Base-by-base conservation (phyloP, 2,797 vertebrate species). In the Sparidentex hasta region DNA sequence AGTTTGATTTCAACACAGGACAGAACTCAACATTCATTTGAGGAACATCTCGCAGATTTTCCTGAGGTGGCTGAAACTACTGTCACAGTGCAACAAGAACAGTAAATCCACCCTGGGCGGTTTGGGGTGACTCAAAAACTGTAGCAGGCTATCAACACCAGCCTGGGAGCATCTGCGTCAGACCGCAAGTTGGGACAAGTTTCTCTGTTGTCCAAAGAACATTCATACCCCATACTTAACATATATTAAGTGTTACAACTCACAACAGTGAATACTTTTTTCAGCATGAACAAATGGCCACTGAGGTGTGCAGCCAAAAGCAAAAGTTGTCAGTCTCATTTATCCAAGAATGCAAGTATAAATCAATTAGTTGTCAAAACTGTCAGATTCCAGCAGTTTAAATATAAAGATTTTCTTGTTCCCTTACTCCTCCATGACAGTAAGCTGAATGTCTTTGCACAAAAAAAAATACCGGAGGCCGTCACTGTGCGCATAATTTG, bases 81-180 rank as follows among this genome's bases (percentile, higher is more conserved):
- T 27, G n/a, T 59, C 27, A 44, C 63, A 18, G 52, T 21, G 18
- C 41, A 55, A 33, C 38, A 7, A 25, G 8, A 62, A 70, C 58
- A 76, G 11, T 1, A 14, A 55, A 50, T 59, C 5, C 43, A 46
- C 20, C 47, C 63, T 51, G 11, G 8, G 5, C 48, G 16, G 6
- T 54, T 14, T 23, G 21, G 21, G 46, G 52, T 50, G 51, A 62
- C 29, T 23, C 14, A 73, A 71, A 77, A 25, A 47, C 44, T 21
- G 29, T 0, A 57, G 23, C 7, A 11, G 20, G 25, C 29, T 11
- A 47, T 50, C 12, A 43, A 11, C n/a, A 27, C 52, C 67, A 33
- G 52, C 8, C 33, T 64, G 7, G 17, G 8, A 46, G 43, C 18
- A 29, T 33, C 3, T 64, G n/a, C 41, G 52, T 74, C 33, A 20